phyloP scores from a whole-genome alignment of 2,113 vertebrate genomes.

The Capra hircus region DNA sequence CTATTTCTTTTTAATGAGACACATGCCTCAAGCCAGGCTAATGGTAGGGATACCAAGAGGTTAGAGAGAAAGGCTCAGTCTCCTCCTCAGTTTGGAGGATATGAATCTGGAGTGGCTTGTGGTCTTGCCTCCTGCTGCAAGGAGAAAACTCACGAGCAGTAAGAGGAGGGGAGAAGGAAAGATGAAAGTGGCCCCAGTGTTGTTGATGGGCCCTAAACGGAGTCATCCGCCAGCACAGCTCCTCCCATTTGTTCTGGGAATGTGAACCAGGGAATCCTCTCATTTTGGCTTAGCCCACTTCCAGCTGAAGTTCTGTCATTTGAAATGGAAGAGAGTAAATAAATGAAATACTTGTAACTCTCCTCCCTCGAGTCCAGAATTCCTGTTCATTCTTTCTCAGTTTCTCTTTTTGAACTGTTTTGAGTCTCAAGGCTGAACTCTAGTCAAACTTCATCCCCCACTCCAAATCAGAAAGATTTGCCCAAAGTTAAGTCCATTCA shows the following conservation, averaged over 20 bases:
- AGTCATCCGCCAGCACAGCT: rapidly evolving
- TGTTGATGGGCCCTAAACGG: rapidly evolving
- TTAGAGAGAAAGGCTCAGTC: background rate
- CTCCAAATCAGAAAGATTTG: background rate
- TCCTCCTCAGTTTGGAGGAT: background rate
- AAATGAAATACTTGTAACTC: no score
- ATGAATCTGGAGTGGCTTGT: background rate
- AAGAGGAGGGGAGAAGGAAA: no score
- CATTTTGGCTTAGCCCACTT: background rate
- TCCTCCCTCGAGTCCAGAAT: background rate
- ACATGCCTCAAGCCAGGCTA: background rate
- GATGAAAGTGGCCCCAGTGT: rapidly evolving
- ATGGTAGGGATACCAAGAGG: background rate
- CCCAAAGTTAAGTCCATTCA: background rate
- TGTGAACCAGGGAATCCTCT: background rate
- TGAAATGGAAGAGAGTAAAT: background rate
- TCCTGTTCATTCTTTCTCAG: background rate
- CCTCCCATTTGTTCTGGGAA: background rate
- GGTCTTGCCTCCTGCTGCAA: background rate
- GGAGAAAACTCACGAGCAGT: background rate
- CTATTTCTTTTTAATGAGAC: background rate
- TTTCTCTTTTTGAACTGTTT: background rate
- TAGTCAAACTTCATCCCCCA: no score
- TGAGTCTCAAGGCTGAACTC: background rate
- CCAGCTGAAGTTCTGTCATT: background rate